Base-by-base conservation (phyloP, 2,888 invertebrate species). In the Belgica antarctica region DNA sequence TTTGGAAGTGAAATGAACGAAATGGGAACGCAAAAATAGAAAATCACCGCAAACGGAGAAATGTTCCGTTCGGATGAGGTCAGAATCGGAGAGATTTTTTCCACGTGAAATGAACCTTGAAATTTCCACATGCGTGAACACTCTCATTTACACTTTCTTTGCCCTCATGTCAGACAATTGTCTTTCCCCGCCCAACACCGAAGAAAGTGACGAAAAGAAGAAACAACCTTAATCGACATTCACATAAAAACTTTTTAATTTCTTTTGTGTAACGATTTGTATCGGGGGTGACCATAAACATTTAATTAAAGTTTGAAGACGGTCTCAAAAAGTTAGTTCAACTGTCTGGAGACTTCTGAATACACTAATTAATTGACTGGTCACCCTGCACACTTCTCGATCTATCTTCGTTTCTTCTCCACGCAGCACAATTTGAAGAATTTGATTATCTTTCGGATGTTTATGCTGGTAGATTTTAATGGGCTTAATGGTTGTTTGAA, bases 231-330 rank as follows among this genome's bases (percentile, higher is more conserved):
- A 62, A 62, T 62, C 17, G 62, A 17, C 59, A 59, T 25, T 31
- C 34, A 25, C 34, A 62, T 10, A 62, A 62, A 61, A 61, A 62
- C 10, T 62, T 62, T 57, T 62, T 62, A 62, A 62, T 34, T 62
- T 15, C 19, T 22, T 62, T 62, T 62, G 62, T 62, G 22, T 7
- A 5, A 17, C 62, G 19, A 52, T 61, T 61, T 15, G 10, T 61
- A 25, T 59, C 27, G 8, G 7, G 19, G 52, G 52, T 52, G 52
- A n/a, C 17, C 52, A 52, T 22, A 41, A 41, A 15, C 7, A 31
- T 31, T 31, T 31, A 5, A 15, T 5, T 41, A 12, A n/a, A 12
- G 8, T n/a, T 2, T 41, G 41, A 41, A n/a, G 15, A 15, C 3
- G 15, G 15, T 10, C 8, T 7, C 12, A 46, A 46, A 46, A 10